Percentiles rank a stretch among this genome's conserved stretches.
These are phyloP conservation scores for Slavum lentiscoides DNA, from an alignment of 2,888 invertebrate species.

Conservation along the genomic window DNA sequence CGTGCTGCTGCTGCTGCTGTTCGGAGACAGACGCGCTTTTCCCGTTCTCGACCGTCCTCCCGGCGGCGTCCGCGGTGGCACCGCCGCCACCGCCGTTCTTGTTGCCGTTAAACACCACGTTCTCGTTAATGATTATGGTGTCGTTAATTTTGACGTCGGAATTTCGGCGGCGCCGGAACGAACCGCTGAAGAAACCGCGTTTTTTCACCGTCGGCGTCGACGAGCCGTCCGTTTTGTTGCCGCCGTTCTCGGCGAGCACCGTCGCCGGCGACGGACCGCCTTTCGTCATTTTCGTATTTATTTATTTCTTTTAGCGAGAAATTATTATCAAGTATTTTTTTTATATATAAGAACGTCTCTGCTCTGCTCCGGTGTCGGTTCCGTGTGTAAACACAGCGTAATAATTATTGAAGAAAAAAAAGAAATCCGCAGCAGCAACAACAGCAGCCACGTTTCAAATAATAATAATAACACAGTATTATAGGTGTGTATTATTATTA, in stretches of 20 bases:
- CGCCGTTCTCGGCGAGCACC: slow-evolving; percentile 36
- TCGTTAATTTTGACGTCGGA: slow-evolving; percentile 92
- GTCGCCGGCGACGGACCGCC: slow-evolving; percentile 45
- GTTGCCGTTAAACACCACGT: slow-evolving; percentile 42
- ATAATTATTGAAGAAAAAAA: neutral
- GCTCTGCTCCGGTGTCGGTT: too few species aligned
- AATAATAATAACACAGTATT: neutral
- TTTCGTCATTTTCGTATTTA: slow-evolving; percentile 32
- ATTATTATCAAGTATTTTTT: too few species aligned
- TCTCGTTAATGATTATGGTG: slow-evolving; percentile 83
- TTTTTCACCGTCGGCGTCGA: slow-evolving; percentile 8
- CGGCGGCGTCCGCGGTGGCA: neutral
- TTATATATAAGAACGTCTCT: too few species aligned
- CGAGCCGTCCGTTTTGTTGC: slow-evolving; percentile 26
- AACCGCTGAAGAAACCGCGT: slow-evolving; percentile 42
- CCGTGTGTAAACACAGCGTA: too few species aligned
- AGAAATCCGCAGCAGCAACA: neutral
- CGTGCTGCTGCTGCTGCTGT: neutral
- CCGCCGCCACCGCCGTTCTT: neutral
- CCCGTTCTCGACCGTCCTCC: slow-evolving; percentile 17
- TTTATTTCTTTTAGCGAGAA: neutral
- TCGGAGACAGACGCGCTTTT: neutral
- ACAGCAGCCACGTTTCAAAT: neutral
- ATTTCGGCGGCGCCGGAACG: slow-evolving; percentile 36
- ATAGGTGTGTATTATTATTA: neutral